Base-by-base conservation (phyloP, 2,888 invertebrate genomes). In the Eupithecia vulgata region DNA sequence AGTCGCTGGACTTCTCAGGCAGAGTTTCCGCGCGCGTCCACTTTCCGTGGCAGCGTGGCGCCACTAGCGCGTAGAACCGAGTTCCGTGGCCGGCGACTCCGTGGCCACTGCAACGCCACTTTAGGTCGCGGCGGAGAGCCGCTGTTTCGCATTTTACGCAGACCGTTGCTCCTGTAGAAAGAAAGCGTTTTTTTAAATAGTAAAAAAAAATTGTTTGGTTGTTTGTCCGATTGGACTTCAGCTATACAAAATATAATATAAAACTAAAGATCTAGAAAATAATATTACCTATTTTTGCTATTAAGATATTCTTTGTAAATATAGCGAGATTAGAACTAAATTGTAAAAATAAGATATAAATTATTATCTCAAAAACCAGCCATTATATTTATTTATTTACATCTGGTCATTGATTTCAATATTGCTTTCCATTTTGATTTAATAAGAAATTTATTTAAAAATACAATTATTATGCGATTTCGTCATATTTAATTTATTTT, bases 1-100 rank as follows among this genome's bases (percentile, higher is more conserved):
- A 92, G 61, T 87, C 88, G 80, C 86, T 87, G 70, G 84, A 82
- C 75, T 90, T 89, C 75, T 92, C 92, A 0, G 88, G 87, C 71
- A 84, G 85, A 30, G 85, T 83, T 3, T 85, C 90, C 0, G 95
- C 86, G 67, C 98, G 95, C 66, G 97, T 91, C 98, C 98, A 98
- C 87, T 98, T 97, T 57, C 98, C 98, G 84, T 97, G 97, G 90
- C 98, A 98, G 83, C 97, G 97, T 0, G 97, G 97, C n/a, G 97
- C 97, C 66, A 97, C 96, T 45, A 98, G 95, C 48, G 98, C 97
- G 82, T 97, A 97, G 96, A 97, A 98, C 73, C 97, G 95, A 15
- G 98, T 98, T 76, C 96, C 95, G 73, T 96, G 95, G 0, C 96
- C 96, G 42, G 96, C 94, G 4, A 97, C 96, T 0, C 98, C 98